phyloP scores from a whole-genome alignment of 2,888 invertebrate species.

The Metacarcinus magister region DNA sequence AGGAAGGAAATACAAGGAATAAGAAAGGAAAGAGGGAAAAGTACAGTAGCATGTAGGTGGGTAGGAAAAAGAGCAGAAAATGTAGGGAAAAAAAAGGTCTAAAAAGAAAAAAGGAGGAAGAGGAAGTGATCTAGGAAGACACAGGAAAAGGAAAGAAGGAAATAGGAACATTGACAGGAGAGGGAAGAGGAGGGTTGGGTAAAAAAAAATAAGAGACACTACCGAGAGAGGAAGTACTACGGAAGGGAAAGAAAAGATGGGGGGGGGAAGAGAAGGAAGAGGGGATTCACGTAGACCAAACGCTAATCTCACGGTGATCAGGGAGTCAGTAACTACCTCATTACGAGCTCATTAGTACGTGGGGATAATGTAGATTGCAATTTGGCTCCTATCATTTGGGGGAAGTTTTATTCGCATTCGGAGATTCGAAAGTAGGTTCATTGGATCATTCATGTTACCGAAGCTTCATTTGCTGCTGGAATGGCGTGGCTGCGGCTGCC shows the following conservation, averaged over 20 bases:
- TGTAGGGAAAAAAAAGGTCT: background rate
- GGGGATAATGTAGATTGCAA: background rate
- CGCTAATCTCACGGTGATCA: background rate
- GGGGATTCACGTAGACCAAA: background rate
- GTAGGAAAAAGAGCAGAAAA: background rate
- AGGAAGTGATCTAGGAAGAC: background rate
- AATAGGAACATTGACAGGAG: background rate
- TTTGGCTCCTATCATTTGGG: background rate
- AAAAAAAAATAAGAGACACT: background rate
- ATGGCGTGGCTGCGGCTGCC: slow-evolving; percentile 7
- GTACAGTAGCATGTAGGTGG: background rate
- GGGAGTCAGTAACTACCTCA: slow-evolving; percentile 26
- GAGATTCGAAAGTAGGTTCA: background rate
- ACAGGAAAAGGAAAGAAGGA: background rate
- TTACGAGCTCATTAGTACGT: background rate
- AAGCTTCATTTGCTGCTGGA: slow-evolving; percentile 14
- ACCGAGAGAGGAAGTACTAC: background rate
- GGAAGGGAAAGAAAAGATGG: background rate
- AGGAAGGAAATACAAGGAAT: background rate
- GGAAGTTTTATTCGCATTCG: background rate
- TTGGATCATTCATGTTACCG: background rate
- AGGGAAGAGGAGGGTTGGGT: background rate
- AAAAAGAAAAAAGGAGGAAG: background rate
- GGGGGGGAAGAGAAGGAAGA: background rate
- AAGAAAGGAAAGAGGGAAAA: background rate